A percentile compares a stretch with the other conserved stretches of the same genome.
Evolutionary conservation across 2,888 invertebrate genomes (phyloP).

Genomic region (Pollenia griseotomentosa): DNA sequence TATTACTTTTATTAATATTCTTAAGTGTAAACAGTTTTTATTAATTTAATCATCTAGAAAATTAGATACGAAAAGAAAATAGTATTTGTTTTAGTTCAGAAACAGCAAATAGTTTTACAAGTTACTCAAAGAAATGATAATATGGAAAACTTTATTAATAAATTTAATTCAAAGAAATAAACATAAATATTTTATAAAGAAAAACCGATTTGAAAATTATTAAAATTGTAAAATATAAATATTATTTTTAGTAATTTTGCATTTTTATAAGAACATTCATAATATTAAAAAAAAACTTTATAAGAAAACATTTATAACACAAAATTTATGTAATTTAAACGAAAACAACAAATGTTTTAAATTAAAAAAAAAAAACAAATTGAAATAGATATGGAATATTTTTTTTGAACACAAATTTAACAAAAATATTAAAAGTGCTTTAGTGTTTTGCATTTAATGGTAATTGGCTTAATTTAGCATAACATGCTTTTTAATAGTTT

Average conservation of each 20-base stretch:
- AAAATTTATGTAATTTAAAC: conserved; percentile 38
- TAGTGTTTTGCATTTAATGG: conserved; percentile 57
- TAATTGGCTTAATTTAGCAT: conserved; percentile 50
- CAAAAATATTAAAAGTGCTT: conserved; percentile 71
- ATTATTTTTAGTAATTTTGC: conserved; percentile 14
- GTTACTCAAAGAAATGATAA: conserved; percentile 39
- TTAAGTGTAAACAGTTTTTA: conserved; percentile 74
- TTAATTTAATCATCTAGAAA: conserved; percentile 83
- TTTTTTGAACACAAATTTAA: conserved; percentile 62
- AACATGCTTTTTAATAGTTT: conserved; percentile 64
- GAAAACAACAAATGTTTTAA: conserved; percentile 75
- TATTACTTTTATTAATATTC: conserved; percentile 51
- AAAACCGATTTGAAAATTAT: conserved; percentile 51
- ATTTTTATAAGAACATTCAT: conserved; percentile 46
- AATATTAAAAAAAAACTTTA: conserved; percentile 28
- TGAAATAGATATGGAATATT: conserved; percentile 7
- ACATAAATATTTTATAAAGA: conserved; percentile 43
- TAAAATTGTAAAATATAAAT: conserved; percentile 33
- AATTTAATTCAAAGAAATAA: conserved; percentile 31
- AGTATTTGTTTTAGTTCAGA: conserved; percentile 75
- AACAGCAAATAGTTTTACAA: conserved; percentile 77
- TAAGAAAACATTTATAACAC: conserved; percentile 56
- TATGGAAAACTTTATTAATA: conserved; percentile 21
- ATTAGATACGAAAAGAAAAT: conserved; percentile 82
- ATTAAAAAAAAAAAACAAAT: conserved; percentile 37